These are phyloP conservation scores for Phataginus tricuspis DNA, from an alignment of 2,797 vertebrate genomes.

Conservation along the genomic window DNA sequence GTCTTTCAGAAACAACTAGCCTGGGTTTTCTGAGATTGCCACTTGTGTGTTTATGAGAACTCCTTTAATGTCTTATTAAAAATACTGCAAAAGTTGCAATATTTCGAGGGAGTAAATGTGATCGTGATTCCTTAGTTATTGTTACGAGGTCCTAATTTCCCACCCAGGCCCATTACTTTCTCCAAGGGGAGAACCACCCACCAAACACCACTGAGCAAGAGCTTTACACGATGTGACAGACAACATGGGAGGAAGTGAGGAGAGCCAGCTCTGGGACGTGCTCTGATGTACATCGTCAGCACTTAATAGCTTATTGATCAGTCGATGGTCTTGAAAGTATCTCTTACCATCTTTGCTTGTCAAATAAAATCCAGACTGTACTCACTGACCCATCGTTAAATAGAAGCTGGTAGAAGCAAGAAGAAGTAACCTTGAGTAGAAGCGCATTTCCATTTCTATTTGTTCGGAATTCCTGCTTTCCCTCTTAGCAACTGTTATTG, in stretches of 20 bases:
- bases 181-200: background rate
- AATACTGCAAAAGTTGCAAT: background rate
- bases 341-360: background rate
- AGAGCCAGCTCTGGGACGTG: too few relatives aligned
- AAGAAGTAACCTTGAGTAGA: background rate
- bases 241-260: background rate
- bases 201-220: background rate
- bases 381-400: background rate
- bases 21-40: background rate
- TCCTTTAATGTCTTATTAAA: background rate
- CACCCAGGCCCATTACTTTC: background rate
- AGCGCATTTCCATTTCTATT: constrained; percentile 1
- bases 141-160: background rate
- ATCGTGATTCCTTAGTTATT: background rate
- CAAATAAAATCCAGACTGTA: constrained; percentile 7
- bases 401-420: too few relatives aligned
- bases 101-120: background rate
- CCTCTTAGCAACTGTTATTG: background rate
- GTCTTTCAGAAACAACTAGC: background rate
- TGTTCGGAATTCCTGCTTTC: background rate
- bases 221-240: background rate
- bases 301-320: background rate
- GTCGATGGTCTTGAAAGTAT: background rate
- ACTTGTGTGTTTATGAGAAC: background rate
- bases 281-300: background rate